These are phyloP conservation scores for Solenodon paradoxus DNA, from an alignment of 2,113 vertebrate species.

Conservation along the genomic window DNA sequence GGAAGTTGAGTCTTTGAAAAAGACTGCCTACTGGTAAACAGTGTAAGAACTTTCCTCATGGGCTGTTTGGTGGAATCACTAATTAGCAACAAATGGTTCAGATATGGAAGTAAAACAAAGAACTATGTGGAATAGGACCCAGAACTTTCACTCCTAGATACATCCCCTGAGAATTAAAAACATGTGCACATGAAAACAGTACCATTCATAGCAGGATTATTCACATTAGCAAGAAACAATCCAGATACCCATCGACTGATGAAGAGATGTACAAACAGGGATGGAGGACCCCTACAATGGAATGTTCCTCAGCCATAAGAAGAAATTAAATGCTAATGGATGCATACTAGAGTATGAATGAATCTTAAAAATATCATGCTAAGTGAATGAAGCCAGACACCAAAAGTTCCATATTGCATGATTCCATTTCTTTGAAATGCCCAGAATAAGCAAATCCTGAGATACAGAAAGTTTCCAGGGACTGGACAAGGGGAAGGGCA, in stretches of 20 bases:
- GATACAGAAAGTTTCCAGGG: background rate
- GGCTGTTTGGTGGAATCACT: background rate
- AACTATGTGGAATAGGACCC: background rate
- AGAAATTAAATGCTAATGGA: background rate
- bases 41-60: background rate
- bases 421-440: background rate
- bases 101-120: background rate
- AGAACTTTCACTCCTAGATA: background rate
- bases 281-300: rapidly evolving
- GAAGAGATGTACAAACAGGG: background rate
- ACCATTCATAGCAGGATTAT: background rate
- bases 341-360: background rate
- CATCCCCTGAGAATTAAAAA: background rate
- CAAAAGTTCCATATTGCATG: background rate
- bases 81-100: background rate
- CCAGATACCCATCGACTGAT: rapidly evolving
- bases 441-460: background rate
- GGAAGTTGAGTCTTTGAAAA: constrained; percentile 13
- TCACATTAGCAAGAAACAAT: background rate
- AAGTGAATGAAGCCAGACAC: background rate
- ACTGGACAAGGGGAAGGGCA: too few species aligned
- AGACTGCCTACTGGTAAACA: background rate
- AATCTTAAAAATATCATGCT: background rate
- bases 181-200: rapidly evolving
- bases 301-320: background rate